Base-by-base conservation (phyloP, 2,888 invertebrate species). In the Ommatoiulus sabulosus region DNA sequence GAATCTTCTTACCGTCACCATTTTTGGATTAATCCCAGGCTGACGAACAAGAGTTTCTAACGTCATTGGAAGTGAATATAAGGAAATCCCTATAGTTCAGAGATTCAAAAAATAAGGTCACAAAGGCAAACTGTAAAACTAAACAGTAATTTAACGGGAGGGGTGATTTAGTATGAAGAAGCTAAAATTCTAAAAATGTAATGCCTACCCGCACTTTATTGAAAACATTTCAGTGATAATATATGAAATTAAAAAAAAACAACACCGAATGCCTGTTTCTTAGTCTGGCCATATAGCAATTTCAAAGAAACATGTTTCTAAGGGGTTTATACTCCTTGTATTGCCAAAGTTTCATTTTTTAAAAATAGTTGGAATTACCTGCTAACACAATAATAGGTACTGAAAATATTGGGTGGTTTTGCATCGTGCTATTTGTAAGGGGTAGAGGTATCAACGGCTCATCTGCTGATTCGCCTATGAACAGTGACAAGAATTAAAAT, bases 21-120 rank as follows among this genome's bases (percentile, higher is more conserved):
- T 90, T 90, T 89, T 89, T 87, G 92, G 92, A 80, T 93, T 92
- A 35, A 94, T 92, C 3, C 94, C 94, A 24, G 94, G 94, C 91
- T 94, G 94, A 90, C 93, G 92, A 52, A 94, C 91, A 15, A 94
- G 91, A 1, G 94, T 93, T 90, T 94, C 93, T 88, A 94, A 91
- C 24, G 93, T 93, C 90, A 93, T 92, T 1, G 92, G 90, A 12
- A 92, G 46, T 10, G 87, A 20, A 84, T 87, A 87, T 12, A 85
- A 87, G 15, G 88, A 87, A 44, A 84, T 84, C 35, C 89, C 85
- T 90, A 12, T 17, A 87, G n/a, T 17, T 43, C 35, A 43, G 12
- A 80, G 35, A 72, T 3, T 1, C 0, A 80, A 57, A n/a, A 35
- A 80, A 35, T 15, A 24, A 35, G 80, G 15, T 12, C 4, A 12